These are phyloP conservation scores for Acronicta leporina DNA, from an alignment of 2,888 invertebrate genomes.

Conservation along the genomic window DNA sequence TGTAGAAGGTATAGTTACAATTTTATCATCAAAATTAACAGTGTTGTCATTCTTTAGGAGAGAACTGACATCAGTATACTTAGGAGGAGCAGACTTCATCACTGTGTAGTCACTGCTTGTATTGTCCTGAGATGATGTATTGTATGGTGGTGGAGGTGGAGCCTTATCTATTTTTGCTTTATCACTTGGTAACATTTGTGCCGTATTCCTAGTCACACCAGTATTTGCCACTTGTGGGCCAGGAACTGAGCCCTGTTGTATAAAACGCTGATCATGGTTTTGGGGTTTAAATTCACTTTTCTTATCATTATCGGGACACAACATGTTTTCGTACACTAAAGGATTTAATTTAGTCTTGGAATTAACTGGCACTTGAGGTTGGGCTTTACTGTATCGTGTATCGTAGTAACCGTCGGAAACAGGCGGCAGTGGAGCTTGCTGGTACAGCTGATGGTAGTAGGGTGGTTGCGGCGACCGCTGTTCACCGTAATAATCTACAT, in stretches of 20 bases:
- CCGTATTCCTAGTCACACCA: conserved; percentile 71
- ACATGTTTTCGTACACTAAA: conserved; percentile 85
- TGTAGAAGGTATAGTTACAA: conserved; percentile 83
- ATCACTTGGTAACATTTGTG: conserved; percentile 75
- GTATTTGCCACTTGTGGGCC: conserved; percentile 83
- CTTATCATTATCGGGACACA: conserved; percentile 82
- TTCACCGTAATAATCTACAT: conserved; percentile 93
- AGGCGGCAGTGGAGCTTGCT: conserved; percentile 80
- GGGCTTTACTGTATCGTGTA: conserved; percentile 92
- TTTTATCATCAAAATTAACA: conserved; percentile 81
- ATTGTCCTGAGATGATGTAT: conserved; percentile 71
- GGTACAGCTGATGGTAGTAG: conserved; percentile 90
- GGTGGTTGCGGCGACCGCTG: conserved; percentile 88
- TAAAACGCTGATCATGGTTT: conserved; percentile 77
- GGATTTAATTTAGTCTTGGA: conserved; percentile 80
- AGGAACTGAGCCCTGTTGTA: conserved; percentile 81
- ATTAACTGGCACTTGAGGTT: conserved; percentile 93
- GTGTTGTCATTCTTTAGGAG: conserved; percentile 77
- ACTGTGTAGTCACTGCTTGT: conserved; percentile 83
- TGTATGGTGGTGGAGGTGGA: conserved; percentile 86
- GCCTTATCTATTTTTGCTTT: conserved; percentile 86
- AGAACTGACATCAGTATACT: conserved; percentile 84
- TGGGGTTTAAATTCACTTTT: conserved; percentile 78
- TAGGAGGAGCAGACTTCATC: conserved; percentile 86
- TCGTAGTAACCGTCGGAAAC: conserved; percentile 85